Base-by-base conservation (phyloP, 2,797 vertebrate genomes). In the Coccyzus lansbergi region DNA sequence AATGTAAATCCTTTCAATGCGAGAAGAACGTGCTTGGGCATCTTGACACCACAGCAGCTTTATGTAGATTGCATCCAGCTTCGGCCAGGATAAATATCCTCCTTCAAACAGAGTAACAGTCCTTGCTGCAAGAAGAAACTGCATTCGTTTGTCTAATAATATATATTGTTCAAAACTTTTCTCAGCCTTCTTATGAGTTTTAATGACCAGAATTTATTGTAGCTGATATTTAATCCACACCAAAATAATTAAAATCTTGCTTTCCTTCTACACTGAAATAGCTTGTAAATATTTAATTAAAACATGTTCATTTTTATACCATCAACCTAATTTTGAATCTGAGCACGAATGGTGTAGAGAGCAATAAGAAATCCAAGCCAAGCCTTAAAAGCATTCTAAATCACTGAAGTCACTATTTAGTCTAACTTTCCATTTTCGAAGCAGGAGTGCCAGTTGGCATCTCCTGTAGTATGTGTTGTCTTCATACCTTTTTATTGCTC, bases 381-480 rank as follows among this genome's bases (percentile, higher is more conserved):
- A 96, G 60, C 71, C 42, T 93, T 96, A 91, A 95, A 90, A 95
- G 96, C 96, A 95, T 96, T 95, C 87, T 95, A 82, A 90, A 78
- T 95, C 42, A 77, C 92, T 96, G 94, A 95, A 91, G 85, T 95
- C 94, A 95, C 92, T 93, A 95, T 96, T 97, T 96, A 93, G 93
- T 95, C 94, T 97, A 92, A 86, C 84, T 96, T 93, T 58, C 36
- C 69, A 76, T 93, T 91, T 88, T 83, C 1, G 5, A 91, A 90
- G 89, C 60, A 42, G 58, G 72, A 94, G 77, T 85, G 94, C 92
- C 95, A 96, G 77, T 88, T 93, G 94, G 93, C 91, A 93, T 82
- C 77, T 86, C 63, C 44, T 83, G 31, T 15, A 76, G 55, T 34
- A 48, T 29, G 71, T 78, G 56, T 33, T 93, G 56, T 79, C 63